Base-by-base conservation (phyloP, 2,113 vertebrate genomes). In the Ranitomeya variabilis region DNA sequence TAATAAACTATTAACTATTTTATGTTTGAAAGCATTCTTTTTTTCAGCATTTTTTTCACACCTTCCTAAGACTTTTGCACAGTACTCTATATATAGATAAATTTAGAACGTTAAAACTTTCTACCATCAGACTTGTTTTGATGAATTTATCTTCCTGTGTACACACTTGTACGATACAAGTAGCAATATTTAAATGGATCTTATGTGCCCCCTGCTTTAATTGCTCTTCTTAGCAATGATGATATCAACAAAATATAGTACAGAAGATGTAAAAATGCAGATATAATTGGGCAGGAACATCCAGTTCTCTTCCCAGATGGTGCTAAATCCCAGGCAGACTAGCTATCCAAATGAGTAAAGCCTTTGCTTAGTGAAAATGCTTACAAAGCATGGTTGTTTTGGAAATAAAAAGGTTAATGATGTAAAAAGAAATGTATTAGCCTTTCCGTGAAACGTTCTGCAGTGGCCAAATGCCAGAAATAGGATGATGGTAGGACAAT, bases 391-490 rank as follows among this genome's bases (percentile, higher is more conserved):
- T 59, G 64, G 52, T 64, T 52, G 60, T 85, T 85, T 67, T 57
- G 62, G 82, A 31, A 85, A 55, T 66, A 83, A 64, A 89, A 84
- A 85, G 81, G 81, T 79, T 89, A 89, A 85, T 79, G 59, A 64
- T 84, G 19, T 31, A 89, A 89, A 84, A 31, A 79, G 74, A 64
- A 85, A 45, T 89, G 82, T 67, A 79, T 79, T 85, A 85, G 73
- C 82, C 82, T 85, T 89, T 67, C 13, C 69, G 74, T 89, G 11
- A 85, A 79, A 85, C 19, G 13, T 57, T 69, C 52, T 71, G 60
- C 59, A 9, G 54, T 69, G 81, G 62, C 45, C 57, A 69, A 77
- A 67, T 79, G 60, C 81, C 87, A 83, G 76, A 73, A 64, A 55
- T 18, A 14, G 87, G 87, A 64, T 88, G 67, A 88, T 62, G 67